phyloP scores from a whole-genome alignment of 1,140 invertebrate species.

The Drosophila virilis region DNA sequence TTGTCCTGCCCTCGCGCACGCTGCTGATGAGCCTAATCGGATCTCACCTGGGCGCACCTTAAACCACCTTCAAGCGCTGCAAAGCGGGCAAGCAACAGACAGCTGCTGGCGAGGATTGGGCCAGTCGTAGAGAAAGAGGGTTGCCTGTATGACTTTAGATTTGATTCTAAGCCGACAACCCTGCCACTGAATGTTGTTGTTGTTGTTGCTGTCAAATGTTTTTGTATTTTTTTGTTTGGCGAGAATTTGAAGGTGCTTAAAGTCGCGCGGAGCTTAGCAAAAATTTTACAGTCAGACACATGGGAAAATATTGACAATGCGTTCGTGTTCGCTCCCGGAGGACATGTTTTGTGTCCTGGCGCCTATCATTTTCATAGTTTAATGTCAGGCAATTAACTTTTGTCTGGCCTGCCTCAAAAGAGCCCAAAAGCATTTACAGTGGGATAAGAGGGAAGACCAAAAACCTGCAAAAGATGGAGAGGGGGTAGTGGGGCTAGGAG shows the following conservation, averaged over 20 bases:
- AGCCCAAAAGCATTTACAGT: slow-evolving; percentile 13
- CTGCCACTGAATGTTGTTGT: slow-evolving; percentile 18
- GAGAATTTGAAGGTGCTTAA: slow-evolving; percentile 30
- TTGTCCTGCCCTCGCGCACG: slow-evolving; percentile 47
- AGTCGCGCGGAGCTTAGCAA: slow-evolving; percentile 36
- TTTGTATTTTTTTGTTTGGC: slow-evolving; percentile 11
- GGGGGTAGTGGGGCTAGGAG: neutral
- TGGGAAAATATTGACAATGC: slow-evolving; percentile 35
- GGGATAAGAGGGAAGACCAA: slow-evolving; percentile 8
- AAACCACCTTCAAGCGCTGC: neutral
- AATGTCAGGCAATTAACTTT: slow-evolving; percentile 81
- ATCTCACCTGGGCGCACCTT: slow-evolving; percentile 49
- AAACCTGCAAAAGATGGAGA: neutral
- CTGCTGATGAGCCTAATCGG: slow-evolving; percentile 75
- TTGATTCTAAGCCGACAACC: slow-evolving; percentile 76
- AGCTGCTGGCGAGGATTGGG: slow-evolving; percentile 63
- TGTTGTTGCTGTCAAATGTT: slow-evolving; percentile 31
- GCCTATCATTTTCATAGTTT: slow-evolving; percentile 74
- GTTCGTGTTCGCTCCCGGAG: neutral
- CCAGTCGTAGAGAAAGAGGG: neutral
- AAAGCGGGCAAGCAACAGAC: slow-evolving; percentile 75
- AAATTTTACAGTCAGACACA: slow-evolving; percentile 22
- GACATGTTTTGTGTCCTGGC: slow-evolving; percentile 33
- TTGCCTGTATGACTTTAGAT: slow-evolving; percentile 54
- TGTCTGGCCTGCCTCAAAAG: slow-evolving; percentile 56